Conservation (phyloP, 2,797 vertebrate genomes). For the Tragopan temminckii region DNA sequence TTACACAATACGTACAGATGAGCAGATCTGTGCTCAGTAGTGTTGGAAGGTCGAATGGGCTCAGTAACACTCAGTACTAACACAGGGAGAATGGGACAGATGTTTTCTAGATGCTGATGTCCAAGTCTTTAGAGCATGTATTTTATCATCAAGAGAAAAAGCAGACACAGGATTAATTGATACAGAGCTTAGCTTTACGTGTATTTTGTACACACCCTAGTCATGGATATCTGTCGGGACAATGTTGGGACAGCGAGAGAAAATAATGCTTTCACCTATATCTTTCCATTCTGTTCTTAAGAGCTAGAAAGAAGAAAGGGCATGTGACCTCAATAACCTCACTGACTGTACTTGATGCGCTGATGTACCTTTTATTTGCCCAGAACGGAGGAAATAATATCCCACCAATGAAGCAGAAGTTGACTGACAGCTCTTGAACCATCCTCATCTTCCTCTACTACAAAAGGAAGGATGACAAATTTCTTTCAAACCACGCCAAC, state of each 20-base stretch:
- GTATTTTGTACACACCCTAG: background rate
- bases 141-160: background rate
- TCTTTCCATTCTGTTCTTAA: background rate
- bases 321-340: background rate
- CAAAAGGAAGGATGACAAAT: background rate
- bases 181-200: background rate
- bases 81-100: background rate
- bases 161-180: background rate
- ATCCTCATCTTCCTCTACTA: background rate
- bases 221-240: background rate
- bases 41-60: background rate
- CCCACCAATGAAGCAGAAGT: background rate
- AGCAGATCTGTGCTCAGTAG: background rate
- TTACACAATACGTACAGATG: accelerated
- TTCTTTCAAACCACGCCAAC: background rate
- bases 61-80: background rate
- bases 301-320: background rate
- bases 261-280: background rate
- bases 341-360: background rate
- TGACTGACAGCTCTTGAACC: background rate
- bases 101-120: background rate
- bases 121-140: background rate
- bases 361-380: background rate
- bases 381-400: background rate
- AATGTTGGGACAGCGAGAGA: background rate